phyloP scores from a whole-genome alignment of 2,888 invertebrate genomes.

The Amitus sp. region DNA sequence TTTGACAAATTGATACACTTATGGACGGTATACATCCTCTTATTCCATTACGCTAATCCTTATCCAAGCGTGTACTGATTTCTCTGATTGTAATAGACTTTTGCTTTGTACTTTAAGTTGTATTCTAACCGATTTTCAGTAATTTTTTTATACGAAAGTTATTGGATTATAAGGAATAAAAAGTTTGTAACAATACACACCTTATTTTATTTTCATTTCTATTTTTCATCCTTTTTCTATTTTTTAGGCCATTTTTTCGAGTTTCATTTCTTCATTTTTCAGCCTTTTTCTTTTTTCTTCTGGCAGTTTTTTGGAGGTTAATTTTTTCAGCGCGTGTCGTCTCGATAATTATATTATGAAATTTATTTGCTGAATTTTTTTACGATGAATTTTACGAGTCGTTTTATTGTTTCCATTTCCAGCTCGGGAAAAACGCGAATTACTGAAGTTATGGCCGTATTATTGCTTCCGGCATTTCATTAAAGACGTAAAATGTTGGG shows the following conservation, averaged over 20 bases:
- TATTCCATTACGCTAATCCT: constrained; percentile 34
- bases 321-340: too few species aligned
- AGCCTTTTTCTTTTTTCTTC: too few species aligned
- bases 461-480: too few species aligned
- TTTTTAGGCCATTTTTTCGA: neutral
- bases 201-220: neutral
- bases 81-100: constrained; percentile 4
- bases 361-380: too few species aligned
- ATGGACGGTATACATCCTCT: constrained; percentile 7
- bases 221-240: neutral
- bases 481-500: neutral
- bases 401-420: too few species aligned
- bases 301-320: too few species aligned
- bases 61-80: constrained; percentile 7
- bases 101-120: constrained; percentile 3
- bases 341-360: too few species aligned
- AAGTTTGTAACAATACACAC: neutral
- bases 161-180: neutral
- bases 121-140: neutral
- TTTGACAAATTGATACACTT: constrained; percentile 28
- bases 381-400: too few species aligned
- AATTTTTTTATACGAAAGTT: neutral
- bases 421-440: too few species aligned
- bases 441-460: too few species aligned
- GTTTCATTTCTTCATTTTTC: neutral